Conservation (phyloP, 2,797 vertebrate species). For the Lophius americanus region DNA sequence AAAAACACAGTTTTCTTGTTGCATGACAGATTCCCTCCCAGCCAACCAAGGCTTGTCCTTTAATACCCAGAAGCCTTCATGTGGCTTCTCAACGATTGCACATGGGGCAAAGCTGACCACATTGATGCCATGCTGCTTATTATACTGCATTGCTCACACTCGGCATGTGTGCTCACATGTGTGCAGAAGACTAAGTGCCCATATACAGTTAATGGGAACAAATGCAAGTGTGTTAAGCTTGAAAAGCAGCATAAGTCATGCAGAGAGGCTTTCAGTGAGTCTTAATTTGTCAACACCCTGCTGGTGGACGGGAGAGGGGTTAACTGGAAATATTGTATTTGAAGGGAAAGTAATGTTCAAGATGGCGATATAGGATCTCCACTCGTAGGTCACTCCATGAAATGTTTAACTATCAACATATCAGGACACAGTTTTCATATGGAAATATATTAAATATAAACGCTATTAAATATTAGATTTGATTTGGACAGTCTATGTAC, state of each 20-base stretch:
- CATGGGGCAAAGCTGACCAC: slow-evolving; percentile 83
- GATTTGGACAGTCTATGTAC: neutral
- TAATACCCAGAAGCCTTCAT: slow-evolving; percentile 85
- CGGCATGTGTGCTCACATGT: slow-evolving; percentile 58
- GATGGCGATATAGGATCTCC: too few species aligned
- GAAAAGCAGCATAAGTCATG: slow-evolving; percentile 63
- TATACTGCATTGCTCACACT: slow-evolving; percentile 79
- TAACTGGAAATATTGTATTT: slow-evolving; percentile 13
- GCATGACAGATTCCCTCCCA: slow-evolving; percentile 87
- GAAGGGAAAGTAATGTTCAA: slow-evolving; percentile 4
- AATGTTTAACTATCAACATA: neutral
- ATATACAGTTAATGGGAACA: slow-evolving; percentile 43
- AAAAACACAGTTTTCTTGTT: slow-evolving; percentile 85
- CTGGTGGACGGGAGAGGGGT: slow-evolving; percentile 39
- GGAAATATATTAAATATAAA: neutral
- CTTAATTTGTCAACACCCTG: slow-evolving; percentile 80
- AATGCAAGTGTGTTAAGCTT: slow-evolving; percentile 30
- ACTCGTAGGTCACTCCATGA: neutral
- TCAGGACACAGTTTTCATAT: neutral
- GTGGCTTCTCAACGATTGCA: slow-evolving; percentile 86
- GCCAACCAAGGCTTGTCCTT: slow-evolving; percentile 88
- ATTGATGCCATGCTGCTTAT: slow-evolving; percentile 83
- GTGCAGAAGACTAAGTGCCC: slow-evolving; percentile 39
- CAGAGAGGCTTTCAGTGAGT: slow-evolving; percentile 72
- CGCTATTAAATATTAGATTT: neutral